Evolutionary conservation across 1,140 invertebrate genomes (phyloP).

Genomic region (Caenorhabditis latens): DNA sequence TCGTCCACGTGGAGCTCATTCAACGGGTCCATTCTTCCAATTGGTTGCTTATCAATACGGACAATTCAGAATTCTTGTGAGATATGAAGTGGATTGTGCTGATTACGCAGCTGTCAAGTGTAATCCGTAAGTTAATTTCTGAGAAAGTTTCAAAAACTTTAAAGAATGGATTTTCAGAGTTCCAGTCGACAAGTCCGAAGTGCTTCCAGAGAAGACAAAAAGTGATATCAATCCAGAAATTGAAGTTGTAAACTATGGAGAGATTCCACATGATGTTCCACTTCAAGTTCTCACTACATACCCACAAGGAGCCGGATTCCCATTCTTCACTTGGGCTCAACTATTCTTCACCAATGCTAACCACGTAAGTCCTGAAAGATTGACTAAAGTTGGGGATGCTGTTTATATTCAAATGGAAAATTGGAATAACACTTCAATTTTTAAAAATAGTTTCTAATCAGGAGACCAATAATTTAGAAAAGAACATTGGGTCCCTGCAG

Average conservation of each 20-base stretch:
- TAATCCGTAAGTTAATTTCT: slow-evolving; percentile 59
- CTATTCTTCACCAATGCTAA: slow-evolving; percentile 74
- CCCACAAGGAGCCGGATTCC: slow-evolving; percentile 76
- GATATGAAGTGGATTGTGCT: slow-evolving; percentile 76
- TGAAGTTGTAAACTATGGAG: slow-evolving; percentile 73
- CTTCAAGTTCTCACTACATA: slow-evolving; percentile 77
- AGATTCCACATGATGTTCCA: slow-evolving; percentile 70
- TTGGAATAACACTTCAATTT: background rate
- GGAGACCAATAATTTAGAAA: too few species aligned
- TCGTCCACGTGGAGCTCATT: slow-evolving; percentile 73
- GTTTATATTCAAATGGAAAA: background rate
- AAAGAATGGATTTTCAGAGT: slow-evolving; percentile 61
- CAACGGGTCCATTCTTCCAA: slow-evolving; percentile 77
- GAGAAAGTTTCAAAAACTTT: background rate
- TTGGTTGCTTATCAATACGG: slow-evolving; percentile 77
- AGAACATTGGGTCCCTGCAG: too few species aligned
- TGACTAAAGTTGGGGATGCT: too few species aligned
- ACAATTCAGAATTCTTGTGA: slow-evolving; percentile 75
- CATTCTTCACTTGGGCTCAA: slow-evolving; percentile 77
- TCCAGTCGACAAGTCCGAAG: slow-evolving; percentile 67
- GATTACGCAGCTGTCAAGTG: slow-evolving; percentile 73
- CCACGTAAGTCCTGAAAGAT: slow-evolving; percentile 62
- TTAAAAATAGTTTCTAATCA: too few species aligned
- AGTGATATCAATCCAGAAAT: slow-evolving; percentile 58
- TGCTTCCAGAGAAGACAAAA: slow-evolving; percentile 72